These are phyloP conservation scores for Phoenicopterus ruber DNA, from an alignment of 2,113 vertebrate species.

Conservation along the genomic window DNA sequence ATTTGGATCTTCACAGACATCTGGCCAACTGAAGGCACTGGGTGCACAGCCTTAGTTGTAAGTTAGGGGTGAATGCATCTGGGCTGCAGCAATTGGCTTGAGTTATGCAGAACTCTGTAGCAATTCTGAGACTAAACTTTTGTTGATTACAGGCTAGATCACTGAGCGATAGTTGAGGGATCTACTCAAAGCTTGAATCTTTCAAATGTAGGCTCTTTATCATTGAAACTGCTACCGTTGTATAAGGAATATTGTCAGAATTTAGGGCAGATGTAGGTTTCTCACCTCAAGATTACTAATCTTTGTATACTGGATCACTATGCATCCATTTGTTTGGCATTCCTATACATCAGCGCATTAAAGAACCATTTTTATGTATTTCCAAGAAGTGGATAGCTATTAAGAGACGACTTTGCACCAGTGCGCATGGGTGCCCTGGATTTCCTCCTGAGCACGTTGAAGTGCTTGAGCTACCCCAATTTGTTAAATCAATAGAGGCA, in stretches of 20 bases:
- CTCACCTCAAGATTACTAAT: neutral
- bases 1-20: neutral
- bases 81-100: neutral
- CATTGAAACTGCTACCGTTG: neutral
- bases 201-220: neutral
- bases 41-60: neutral
- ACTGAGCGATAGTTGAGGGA: neutral
- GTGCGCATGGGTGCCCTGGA: neutral
- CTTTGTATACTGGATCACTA: neutral
- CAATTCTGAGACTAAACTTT: neutral
- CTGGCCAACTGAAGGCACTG: neutral
- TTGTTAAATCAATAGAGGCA: neutral
- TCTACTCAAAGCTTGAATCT: neutral
- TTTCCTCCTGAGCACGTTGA: neutral
- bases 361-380: neutral
- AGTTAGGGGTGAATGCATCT: neutral
- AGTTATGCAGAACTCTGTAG: neutral
- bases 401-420: neutral
- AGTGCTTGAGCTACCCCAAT: neutral
- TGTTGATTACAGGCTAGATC: neutral
- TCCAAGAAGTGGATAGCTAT: neutral
- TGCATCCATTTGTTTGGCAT: neutral
- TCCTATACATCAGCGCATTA: neutral
- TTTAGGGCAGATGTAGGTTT: neutral
- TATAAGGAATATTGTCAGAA: neutral